Evolutionary conservation across 2,888 invertebrate species (phyloP), one percentile per base, ranked within the genome.

Genomic region (Prosopocoilus inquinatus): DNA sequence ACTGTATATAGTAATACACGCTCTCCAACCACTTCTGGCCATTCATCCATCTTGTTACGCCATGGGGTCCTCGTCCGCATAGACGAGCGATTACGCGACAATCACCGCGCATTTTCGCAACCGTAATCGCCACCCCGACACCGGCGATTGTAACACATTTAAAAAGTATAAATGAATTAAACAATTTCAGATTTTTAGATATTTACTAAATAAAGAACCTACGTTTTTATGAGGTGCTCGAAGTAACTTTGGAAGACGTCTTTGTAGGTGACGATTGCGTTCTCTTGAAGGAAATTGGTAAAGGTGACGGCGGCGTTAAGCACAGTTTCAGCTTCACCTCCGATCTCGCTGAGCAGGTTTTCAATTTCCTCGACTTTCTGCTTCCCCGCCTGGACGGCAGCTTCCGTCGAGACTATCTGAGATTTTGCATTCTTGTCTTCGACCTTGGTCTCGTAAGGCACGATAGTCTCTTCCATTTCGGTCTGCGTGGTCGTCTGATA

Each of bases 381-480:
- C 34, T 20, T 15, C 44, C 32, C 3, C 34, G 9, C 13, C 44
- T 39, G n/a, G 8, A 2, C 32, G 41, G 16, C 41, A 11, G 11
- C 16, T 50, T 50, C 8, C 15, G 34, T 34, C 11, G 35, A n/a
- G 1, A 35, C 9, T 2, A 34, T 35, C 1, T 34, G 47, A 2
- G 35, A 33, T 47, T 47, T 33, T 11, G 46, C 46, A 32, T 50
- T 33, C 3, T 58, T 55, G 55, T 74, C 72, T 46, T 63, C 61
- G 16, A 69, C 62, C 16, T 61, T 62, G 4, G 58, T 61, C 41
- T 69, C 63, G 39, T 66, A 59, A 3, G 67, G 66, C 50, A 66
- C 62, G 1, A 72, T 69, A 56, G 67, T 64, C 50, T 74, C 73
- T 50, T 73, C 73, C 15, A 72, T 63, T 50, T 75, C 73, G 69